Evolutionary conservation across 2,113 vertebrate species (phyloP).

Genomic region (Cervus canadensis): DNA sequence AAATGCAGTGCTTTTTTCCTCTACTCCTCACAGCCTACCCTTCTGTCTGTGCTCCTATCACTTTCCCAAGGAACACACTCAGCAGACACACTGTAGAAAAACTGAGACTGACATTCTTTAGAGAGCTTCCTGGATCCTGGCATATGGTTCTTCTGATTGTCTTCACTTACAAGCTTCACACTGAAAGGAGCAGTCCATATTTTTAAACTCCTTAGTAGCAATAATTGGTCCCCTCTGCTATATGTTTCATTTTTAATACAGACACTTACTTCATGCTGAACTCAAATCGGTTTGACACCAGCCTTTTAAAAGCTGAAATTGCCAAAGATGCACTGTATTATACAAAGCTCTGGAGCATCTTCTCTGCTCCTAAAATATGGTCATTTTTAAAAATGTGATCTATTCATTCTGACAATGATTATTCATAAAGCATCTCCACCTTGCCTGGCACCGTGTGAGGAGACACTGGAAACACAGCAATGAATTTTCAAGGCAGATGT

Average conservation of each 20-base stretch:
- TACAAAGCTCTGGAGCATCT: neutral
- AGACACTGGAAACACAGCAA: neutral
- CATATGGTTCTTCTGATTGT: neutral
- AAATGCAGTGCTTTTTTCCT: neutral
- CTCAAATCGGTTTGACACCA: neutral
- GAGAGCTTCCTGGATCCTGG: neutral
- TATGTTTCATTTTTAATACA: conserved; percentile 24
- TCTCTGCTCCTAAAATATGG: neutral
- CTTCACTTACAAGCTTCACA: conserved; percentile 24
- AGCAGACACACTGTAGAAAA: neutral
- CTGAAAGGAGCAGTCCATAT: neutral
- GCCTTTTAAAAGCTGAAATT: neutral
- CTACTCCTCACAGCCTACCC: neutral
- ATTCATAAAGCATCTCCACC: neutral
- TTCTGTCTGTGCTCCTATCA: neutral
- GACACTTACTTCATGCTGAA: conserved; percentile 4
- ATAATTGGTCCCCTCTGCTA: neutral
- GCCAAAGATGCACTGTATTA: neutral
- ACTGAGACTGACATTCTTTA: neutral
- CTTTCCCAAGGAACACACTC: neutral
- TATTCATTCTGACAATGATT: neutral
- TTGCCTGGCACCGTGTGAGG: neutral
- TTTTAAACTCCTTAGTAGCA: conserved; percentile 11
- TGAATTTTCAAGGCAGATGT: neutral
- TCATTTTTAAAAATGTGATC: neutral